These are phyloP conservation scores for Lomographa bimaculata DNA, from an alignment of 2,888 invertebrate species.

Conservation along the genomic window DNA sequence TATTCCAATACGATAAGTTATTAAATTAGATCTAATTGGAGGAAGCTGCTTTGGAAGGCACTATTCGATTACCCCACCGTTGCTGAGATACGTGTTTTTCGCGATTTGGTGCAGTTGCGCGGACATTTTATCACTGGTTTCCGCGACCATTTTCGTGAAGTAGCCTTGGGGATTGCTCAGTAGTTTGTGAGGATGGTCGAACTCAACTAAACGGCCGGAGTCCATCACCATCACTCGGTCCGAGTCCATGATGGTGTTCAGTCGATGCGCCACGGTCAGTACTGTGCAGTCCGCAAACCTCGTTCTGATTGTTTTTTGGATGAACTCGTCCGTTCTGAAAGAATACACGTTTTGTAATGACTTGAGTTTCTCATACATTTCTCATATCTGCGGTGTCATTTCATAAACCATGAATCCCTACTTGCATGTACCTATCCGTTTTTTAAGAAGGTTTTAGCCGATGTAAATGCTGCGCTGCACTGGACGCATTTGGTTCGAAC, in stretches of 20 bases:
- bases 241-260: constrained; percentile 97
- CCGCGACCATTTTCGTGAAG: constrained; percentile 87
- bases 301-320: constrained; percentile 91
- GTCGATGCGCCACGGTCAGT: constrained; percentile 94
- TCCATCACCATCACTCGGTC: constrained; percentile 95
- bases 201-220: constrained; percentile 89
- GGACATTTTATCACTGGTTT: constrained; percentile 85
- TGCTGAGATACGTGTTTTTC: constrained; percentile 68
- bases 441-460: no score
- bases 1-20: constrained; percentile 18
- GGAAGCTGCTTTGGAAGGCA: constrained; percentile 3
- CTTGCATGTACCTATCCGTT: no score
- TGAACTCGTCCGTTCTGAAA: constrained; percentile 90
- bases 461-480: no score
- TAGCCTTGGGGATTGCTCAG: constrained; percentile 84
- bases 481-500: no score
- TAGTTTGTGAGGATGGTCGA: constrained; percentile 87
- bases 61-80: constrained; percentile 65
- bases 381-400: no score
- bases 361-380: no score
- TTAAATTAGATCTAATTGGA: no score
- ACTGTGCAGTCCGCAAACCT: constrained; percentile 94
- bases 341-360: no score
- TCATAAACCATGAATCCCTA: no score
- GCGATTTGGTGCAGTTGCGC: constrained; percentile 70